A percentile compares a stretch with the other conserved stretches of the same genome.
Conservation (phyloP, 2,888 invertebrate species). For the Philhelius pedissequus region DNA sequence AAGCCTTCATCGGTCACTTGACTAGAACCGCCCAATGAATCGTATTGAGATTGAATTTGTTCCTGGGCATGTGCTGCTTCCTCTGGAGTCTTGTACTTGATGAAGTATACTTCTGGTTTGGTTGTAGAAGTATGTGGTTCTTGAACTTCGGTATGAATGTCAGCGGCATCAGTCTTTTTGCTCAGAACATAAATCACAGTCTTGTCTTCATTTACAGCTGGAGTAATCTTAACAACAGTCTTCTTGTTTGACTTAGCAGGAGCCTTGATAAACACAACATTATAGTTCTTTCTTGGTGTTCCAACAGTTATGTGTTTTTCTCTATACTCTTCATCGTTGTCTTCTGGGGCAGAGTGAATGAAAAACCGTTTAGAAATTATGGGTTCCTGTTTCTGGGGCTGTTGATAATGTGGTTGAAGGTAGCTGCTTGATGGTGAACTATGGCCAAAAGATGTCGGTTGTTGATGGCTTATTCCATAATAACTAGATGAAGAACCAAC, state of each 20-base stretch:
- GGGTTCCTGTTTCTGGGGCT: conserved; percentile 72
- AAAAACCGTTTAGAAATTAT: conserved; percentile 77
- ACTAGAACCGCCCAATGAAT: conserved; percentile 76
- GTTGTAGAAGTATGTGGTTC: conserved; percentile 75
- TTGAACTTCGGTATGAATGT: conserved; percentile 75
- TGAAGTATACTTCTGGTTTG: conserved; percentile 79
- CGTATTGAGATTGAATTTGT: conserved; percentile 78
- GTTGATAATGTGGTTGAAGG: conserved; percentile 70
- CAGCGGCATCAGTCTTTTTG: conserved; percentile 76
- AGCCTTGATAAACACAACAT: conserved; percentile 79
- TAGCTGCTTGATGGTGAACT: conserved; percentile 42
- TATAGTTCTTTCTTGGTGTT: conserved; percentile 77
- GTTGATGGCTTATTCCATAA: conserved; percentile 20
- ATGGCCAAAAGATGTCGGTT: conserved; percentile 25
- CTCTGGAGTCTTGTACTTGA: conserved; percentile 78
- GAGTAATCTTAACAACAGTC: conserved; percentile 75
- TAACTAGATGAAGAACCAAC: background rate
- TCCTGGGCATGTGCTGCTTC: conserved; percentile 78
- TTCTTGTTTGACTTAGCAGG: conserved; percentile 74
- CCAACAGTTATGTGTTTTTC: conserved; percentile 77
- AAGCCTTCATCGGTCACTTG: conserved; percentile 77
- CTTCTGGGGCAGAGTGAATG: conserved; percentile 78
- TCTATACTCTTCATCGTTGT: conserved; percentile 74
- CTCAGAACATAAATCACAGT: conserved; percentile 78
- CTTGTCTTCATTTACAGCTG: conserved; percentile 77